These are phyloP conservation scores for Malurus melanocephalus DNA, from an alignment of 2,113 vertebrate species.

Conservation along the genomic window DNA sequence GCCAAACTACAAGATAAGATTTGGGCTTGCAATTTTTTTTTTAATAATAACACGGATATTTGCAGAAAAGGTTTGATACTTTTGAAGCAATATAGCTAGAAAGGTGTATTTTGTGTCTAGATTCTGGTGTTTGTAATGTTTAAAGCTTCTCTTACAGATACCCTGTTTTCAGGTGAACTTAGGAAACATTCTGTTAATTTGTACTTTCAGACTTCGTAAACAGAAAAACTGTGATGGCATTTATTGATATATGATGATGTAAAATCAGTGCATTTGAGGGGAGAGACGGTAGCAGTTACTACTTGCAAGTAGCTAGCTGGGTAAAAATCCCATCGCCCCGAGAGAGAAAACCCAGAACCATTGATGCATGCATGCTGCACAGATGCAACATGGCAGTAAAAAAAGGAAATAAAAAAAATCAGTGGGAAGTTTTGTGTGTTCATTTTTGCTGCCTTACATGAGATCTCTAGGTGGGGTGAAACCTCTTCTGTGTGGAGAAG, in stretches of 20 bases:
- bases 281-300: accelerated
- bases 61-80: neutral
- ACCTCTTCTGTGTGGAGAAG: neutral
- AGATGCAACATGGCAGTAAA: neutral
- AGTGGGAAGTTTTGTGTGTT: neutral
- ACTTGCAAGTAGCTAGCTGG: neutral
- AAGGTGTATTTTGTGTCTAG: neutral
- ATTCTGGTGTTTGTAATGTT: neutral
- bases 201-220: neutral
- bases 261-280: neutral
- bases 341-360: neutral
- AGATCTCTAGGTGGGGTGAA: neutral
- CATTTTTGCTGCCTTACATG: neutral
- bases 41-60: neutral
- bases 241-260: neutral
- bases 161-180: neutral
- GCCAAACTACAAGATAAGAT: neutral
- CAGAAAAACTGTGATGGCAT: neutral
- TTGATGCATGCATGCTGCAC: neutral
- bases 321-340: neutral
- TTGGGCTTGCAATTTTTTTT: neutral
- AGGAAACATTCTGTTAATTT: neutral
- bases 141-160: neutral
- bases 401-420: neutral
- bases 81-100: neutral